These are phyloP conservation scores for Beaufortia kweichowensis DNA, from an alignment of 2,113 vertebrate genomes.

Conservation along the genomic window DNA sequence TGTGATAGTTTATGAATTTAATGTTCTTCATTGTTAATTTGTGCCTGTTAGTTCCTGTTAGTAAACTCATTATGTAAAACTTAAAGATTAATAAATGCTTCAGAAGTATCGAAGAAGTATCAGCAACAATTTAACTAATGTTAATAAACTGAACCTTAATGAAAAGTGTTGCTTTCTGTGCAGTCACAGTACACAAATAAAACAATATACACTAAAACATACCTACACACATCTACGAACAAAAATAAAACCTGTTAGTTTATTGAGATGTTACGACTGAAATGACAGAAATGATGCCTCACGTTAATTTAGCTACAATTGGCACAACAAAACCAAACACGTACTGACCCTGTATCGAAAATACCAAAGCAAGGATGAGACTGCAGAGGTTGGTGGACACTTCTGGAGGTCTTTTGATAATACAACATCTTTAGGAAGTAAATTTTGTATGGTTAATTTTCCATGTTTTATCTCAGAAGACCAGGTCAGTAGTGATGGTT, in stretches of 20 bases:
- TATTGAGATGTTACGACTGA: neutral
- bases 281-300: slow-evolving; percentile 6
- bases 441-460: slow-evolving; percentile 1
- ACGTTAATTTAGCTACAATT: neutral
- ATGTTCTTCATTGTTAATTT: no score
- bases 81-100: no score
- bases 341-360: slow-evolving; percentile 29
- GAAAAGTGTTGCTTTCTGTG: no score
- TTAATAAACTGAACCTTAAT: no score
- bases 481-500: slow-evolving; percentile 37
- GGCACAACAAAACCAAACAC: neutral
- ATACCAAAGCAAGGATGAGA: neutral
- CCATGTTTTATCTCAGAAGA: slow-evolving; percentile 4
- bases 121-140: no score
- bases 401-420: slow-evolving; percentile 8
- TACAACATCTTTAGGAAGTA: slow-evolving; percentile 11
- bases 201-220: slow-evolving; percentile 20
- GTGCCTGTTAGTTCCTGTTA: no score
- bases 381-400: neutral
- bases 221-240: slow-evolving; percentile 19
- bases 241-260: neutral
- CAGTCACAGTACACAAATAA: neutral
- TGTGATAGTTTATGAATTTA: no score
- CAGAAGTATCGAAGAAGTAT: no score
- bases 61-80: no score